A percentile compares a stretch with the other conserved stretches of the same genome.
These are phyloP conservation scores for Mesaphorura yosii DNA, from an alignment of 1,140 invertebrate species.

Conservation along the genomic window DNA sequence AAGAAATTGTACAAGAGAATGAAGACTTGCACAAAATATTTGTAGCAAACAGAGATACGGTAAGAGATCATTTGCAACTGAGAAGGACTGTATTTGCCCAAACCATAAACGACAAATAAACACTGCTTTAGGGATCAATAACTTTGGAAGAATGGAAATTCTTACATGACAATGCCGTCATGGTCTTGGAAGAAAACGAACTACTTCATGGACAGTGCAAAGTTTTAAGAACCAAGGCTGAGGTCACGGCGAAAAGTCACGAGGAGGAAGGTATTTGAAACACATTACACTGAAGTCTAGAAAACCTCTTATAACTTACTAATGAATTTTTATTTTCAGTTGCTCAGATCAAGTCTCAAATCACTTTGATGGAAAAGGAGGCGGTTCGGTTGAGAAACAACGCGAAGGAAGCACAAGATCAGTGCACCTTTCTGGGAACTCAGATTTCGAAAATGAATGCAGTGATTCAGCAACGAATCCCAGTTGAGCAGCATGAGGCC, in stretches of 20 bases:
- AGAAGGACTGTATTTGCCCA: too few relatives aligned
- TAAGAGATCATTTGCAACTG: conserved; percentile 34
- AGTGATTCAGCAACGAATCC: conserved; percentile 42
- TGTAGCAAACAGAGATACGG: conserved; percentile 43
- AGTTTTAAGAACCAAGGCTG: conserved; percentile 46
- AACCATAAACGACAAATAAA: too few relatives aligned
- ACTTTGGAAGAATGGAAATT: conserved; percentile 36
- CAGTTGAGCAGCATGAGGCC: conserved; percentile 42
- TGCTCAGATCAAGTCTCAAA: conserved; percentile 14
- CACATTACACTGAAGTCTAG: too few relatives aligned
- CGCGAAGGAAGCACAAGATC: conserved; percentile 42
- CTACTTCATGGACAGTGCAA: conserved; percentile 39
- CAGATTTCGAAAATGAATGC: conserved; percentile 43
- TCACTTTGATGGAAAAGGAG: conserved; percentile 46
- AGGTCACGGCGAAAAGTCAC: conserved; percentile 42
- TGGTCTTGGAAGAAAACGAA: conserved; percentile 35
- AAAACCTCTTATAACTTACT: too few relatives aligned
- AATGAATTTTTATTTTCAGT: conserved; percentile 5
- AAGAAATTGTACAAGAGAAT: conserved; percentile 51
- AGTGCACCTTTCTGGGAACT: conserved; percentile 41
- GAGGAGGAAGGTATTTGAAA: conserved; percentile 18
- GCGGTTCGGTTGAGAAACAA: conserved; percentile 47
- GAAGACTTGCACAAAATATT: conserved; percentile 45
- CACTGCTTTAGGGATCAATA: conserved; percentile 35
- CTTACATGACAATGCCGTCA: conserved; percentile 42